These are phyloP conservation scores for Brachionus manjavacas DNA, from an alignment of 1,140 invertebrate genomes.

Conservation along the genomic window DNA sequence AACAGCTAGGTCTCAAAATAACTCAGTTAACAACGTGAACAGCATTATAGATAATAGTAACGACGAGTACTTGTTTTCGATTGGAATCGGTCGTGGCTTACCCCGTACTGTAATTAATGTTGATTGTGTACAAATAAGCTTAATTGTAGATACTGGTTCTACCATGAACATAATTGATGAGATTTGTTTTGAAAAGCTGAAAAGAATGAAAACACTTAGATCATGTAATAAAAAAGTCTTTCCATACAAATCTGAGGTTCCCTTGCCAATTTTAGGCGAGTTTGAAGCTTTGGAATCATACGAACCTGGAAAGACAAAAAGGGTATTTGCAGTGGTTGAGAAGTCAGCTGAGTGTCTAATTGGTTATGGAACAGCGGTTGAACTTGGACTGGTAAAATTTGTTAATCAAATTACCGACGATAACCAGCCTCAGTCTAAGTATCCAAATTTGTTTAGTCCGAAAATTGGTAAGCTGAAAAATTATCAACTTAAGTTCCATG, in stretches of 20 bases:
- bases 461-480: slow-evolving; percentile 42
- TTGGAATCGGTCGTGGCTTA: not conserved
- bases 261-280: not conserved
- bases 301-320: too few relatives aligned
- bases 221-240: not conserved
- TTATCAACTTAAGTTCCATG: slow-evolving; percentile 46
- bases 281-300: too few relatives aligned
- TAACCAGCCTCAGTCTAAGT: not conserved
- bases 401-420: not conserved
- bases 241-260: not conserved
- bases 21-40: not conserved
- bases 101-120: not conserved
- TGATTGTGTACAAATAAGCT: not conserved
- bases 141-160: not conserved
- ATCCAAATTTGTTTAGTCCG: not conserved
- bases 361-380: too few relatives aligned
- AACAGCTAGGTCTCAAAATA: not conserved
- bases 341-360: too few relatives aligned
- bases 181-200: not conserved
- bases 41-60: not conserved
- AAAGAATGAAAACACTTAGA: not conserved
- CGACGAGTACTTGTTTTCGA: not conserved
- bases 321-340: too few relatives aligned
- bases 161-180: not conserved
- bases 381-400: too few relatives aligned